Evolutionary conservation across 2,888 invertebrate species (phyloP).

Genomic region (Ormyrus nitidulus): DNA sequence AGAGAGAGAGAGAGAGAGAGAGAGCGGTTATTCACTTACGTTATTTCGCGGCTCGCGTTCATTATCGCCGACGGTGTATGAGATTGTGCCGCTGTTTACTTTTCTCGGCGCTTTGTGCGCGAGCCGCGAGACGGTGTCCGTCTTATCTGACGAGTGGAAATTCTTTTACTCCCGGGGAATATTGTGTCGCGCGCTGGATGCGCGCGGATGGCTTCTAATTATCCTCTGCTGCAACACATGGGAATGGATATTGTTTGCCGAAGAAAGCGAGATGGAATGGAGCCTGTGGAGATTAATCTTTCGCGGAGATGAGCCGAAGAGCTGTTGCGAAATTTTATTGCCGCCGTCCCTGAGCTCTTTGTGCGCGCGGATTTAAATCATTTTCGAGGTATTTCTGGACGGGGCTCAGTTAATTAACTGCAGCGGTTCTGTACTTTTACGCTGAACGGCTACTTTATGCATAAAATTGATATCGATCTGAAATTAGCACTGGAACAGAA

Average conservation of each 20-base stretch:
- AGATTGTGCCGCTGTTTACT: conserved; percentile 9
- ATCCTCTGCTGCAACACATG: neutral
- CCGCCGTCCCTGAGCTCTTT: conserved; percentile 40
- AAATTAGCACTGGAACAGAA: no score
- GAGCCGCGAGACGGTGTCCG: neutral
- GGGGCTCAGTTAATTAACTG: no score
- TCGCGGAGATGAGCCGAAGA: neutral
- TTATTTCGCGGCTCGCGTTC: neutral
- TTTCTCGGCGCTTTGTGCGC: neutral
- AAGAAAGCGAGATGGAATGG: neutral
- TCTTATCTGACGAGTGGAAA: conserved; percentile 9
- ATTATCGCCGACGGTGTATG: neutral
- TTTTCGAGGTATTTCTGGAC: no score
- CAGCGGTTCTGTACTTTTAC: no score
- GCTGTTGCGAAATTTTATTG: conserved; percentile 25
- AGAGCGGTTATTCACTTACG: neutral
- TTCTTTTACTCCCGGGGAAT: neutral
- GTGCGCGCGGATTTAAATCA: no score
- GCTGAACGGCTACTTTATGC: no score
- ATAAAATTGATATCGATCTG: no score
- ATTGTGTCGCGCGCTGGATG: neutral
- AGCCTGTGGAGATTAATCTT: conserved; percentile 11
- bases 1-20: neutral
- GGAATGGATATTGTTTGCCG: neutral
- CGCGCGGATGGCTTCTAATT: conserved; percentile 8